Evolutionary conservation across 2,797 vertebrate genomes (phyloP).

Genomic region (Clamator glandarius): DNA sequence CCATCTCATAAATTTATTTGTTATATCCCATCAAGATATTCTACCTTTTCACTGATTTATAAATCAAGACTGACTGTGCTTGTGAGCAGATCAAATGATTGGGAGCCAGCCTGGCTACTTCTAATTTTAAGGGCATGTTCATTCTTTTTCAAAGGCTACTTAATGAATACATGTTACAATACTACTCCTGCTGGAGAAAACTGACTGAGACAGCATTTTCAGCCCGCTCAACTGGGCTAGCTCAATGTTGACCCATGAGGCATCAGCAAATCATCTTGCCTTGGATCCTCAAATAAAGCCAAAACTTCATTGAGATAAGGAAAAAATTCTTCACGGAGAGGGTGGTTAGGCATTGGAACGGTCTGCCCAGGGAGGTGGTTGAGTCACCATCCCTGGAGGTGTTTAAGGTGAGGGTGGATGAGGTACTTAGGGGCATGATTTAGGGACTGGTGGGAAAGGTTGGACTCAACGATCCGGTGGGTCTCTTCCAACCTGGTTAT

Average conservation of each 20-base stretch:
- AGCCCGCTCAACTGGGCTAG: background rate
- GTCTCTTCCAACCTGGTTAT: no score
- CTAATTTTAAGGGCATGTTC: background rate
- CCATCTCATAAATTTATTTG: background rate
- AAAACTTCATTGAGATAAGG: no score
- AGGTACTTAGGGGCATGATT: no score
- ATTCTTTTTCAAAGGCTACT: background rate
- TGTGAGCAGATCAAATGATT: background rate
- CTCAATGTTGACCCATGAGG: rapidly evolving
- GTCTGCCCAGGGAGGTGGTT: no score
- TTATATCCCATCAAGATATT: background rate
- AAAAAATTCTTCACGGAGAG: no score
- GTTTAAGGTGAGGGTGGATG: no score
- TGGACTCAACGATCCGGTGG: no score
- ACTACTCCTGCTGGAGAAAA: background rate
- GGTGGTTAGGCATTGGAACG: no score
- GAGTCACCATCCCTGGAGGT: no score
- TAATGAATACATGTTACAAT: background rate
- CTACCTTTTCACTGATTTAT: background rate
- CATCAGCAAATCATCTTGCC: background rate
- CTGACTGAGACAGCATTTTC: background rate
- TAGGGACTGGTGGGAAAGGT: no score
- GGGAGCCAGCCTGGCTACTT: background rate
- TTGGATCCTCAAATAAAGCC: background rate
- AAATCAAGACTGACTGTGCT: background rate